These are phyloP conservation scores for Notospermus geniculatus DNA, from an alignment of 1,140 invertebrate species.

Conservation along the genomic window DNA sequence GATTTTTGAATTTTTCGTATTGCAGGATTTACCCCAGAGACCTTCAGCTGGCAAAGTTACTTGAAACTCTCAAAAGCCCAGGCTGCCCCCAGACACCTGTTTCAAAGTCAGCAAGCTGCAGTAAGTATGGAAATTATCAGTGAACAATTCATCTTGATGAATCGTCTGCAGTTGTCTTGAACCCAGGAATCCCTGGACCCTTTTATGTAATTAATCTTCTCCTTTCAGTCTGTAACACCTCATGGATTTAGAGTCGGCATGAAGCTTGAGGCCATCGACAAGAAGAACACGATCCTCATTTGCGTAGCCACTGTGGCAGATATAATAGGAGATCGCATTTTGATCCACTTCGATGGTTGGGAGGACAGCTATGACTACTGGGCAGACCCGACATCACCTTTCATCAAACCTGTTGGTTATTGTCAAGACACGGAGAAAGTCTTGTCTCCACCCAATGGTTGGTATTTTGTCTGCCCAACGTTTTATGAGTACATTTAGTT, in stretches of 20 bases:
- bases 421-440: slow-evolving; percentile 76
- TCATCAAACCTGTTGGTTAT: slow-evolving; percentile 92
- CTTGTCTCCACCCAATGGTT: slow-evolving; percentile 80
- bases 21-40: slow-evolving; percentile 44
- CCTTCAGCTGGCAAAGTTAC: slow-evolving; percentile 83
- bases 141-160: too few relatives aligned
- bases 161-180: too few relatives aligned
- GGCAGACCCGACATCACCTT: slow-evolving; percentile 73
- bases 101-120: slow-evolving; percentile 64
- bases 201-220: too few relatives aligned
- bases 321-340: slow-evolving; percentile 47
- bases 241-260: slow-evolving; percentile 80
- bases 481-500: too few relatives aligned
- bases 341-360: slow-evolving; percentile 56
- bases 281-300: slow-evolving; percentile 78
- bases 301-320: slow-evolving; percentile 54
- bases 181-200: too few relatives aligned
- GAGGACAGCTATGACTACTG: slow-evolving; percentile 55
- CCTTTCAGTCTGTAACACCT: slow-evolving; percentile 63
- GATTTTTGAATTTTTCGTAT: too few relatives aligned
- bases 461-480: too few relatives aligned
- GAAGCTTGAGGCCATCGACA: slow-evolving; percentile 94
- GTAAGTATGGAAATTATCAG: too few relatives aligned
- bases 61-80: slow-evolving; percentile 73
- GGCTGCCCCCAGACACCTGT: slow-evolving; percentile 76